Evolutionary conservation across 2,113 vertebrate species (phyloP), one percentile per base, ranked within the genome.

Genomic region (Strigops habroptila): DNA sequence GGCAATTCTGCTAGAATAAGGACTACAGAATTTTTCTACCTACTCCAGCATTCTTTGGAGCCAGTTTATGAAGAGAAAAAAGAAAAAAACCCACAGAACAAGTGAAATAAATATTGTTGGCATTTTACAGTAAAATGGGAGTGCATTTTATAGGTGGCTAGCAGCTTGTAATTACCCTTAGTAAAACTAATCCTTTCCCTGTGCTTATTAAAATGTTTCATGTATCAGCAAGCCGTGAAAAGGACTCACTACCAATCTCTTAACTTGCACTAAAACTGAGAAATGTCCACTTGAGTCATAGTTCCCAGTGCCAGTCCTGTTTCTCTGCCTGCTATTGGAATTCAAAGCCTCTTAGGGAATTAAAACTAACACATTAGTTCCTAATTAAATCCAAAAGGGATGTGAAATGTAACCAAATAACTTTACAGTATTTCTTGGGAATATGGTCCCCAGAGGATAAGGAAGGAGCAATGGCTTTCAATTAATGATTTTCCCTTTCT

Each of bases 361-460:
- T 93, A 96, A 95, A 96, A 65, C 30, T 65, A 93, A 93, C 78
- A 82, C 62, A 71, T 94, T 91, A 75, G 76, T 86, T 69, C 69
- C 88, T 83, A 65, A 94, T 95, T 97, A 95, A 97, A 96, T 95
- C 74, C 89, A 95, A 96, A 97, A 93, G 84, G 80, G 94, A 82
- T 86, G 81, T 90, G 87, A 96, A 96, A 96, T 91, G 60, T 83
- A 86, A 92, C 64, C 77, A 90, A 91, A 91, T 76, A 95, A 74
- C 59, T 96, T 93, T 73, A 43, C 39, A 88, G 60, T 22, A 89
- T 92, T 94, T 93, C 94, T 88, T 96, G 87, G 82, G 85, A 96
- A 94, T 95, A 95, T 69, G 44, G 75, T 88, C 89, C 96, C 90
- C 22, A 39, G 88, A 93, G 94, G 30, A 39, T 87, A 91, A 79